Evolutionary conservation across 2,888 invertebrate genomes (phyloP).

Genomic region (Callyntrura sp.): DNA sequence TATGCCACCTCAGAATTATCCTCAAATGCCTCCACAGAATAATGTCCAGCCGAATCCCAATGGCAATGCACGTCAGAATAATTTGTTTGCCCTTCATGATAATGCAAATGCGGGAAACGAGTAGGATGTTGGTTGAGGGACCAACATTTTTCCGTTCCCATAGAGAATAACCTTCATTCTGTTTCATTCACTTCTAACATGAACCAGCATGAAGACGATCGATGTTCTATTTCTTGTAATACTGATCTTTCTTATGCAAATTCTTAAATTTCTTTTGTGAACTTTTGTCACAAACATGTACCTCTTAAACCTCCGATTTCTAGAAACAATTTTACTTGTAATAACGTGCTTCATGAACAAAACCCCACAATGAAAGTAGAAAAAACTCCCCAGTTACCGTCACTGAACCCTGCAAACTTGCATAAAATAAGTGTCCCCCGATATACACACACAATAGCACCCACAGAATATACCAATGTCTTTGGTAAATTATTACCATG

Average conservation of each 20-base stretch:
- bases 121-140: slow-evolving; percentile 14
- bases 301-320: not conserved
- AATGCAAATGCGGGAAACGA: slow-evolving; percentile 11
- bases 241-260: not conserved
- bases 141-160: not conserved
- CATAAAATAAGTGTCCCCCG: no score
- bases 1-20: not conserved
- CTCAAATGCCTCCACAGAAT: not conserved
- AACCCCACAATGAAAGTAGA: no score
- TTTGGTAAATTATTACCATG: not conserved
- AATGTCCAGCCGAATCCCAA: not conserved
- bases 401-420: no score
- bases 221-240: not conserved
- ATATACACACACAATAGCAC: no score
- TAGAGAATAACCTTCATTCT: not conserved
- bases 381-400: no score
- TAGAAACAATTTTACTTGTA: no score
- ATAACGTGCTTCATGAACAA: no score
- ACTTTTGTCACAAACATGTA: not conserved
- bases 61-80: not conserved
- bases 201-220: not conserved
- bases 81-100: not conserved
- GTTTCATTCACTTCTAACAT: not conserved
- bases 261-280: not conserved
- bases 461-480: slow-evolving; percentile 11